Base-by-base conservation (phyloP, 2,888 invertebrate genomes). In the Perdita meconis region DNA sequence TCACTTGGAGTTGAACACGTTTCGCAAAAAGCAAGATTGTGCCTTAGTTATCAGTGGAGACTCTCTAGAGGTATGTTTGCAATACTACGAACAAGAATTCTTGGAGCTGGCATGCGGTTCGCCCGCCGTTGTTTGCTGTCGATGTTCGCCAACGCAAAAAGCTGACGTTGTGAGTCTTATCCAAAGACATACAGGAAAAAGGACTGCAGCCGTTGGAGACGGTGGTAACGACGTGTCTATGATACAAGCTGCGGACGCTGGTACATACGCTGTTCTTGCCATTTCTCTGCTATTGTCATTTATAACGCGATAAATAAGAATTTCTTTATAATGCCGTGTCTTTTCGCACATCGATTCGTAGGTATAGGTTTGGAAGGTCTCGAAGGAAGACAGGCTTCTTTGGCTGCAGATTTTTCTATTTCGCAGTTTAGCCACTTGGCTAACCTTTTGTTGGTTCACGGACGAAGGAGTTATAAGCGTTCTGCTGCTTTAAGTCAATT, bases 401-500 rank as follows among this genome's bases (percentile, higher is more conserved):
- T 99, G 72, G 99, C 99, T 30, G 98, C 99, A n/a, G 99, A 99
- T 93, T 99, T 98, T 92, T 98, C 98, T 89, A 96, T 98, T 88
- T 96, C 97, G 2, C 96, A 97, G 92, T 98, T 99, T 93, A 95
- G 96, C 65, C 95, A 96, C 89, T 95, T 99, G 84, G 96, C 96
- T 47, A 95, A 96, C 36, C 94, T 99, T 72, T 93, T 98, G 73
- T 93, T 99, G 77, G 97, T 99, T 16, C 98, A 99, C 92, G 99
- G 99, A 0, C 94, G 98, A 61, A 95, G 98, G 88, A 96, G 98
- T 74, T 97, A 97, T 91, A 98, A 98, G 94, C 94, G 99, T 66
- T 99, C 99, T 0, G 98, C 99, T n/a, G 97, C 98, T 2, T 94
- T 99, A 19, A 97, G 98, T 84, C 98, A 99, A 92, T 99, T 99